Conservation (phyloP, 1,140 invertebrate genomes). For the Drosophila parabipectinata region DNA sequence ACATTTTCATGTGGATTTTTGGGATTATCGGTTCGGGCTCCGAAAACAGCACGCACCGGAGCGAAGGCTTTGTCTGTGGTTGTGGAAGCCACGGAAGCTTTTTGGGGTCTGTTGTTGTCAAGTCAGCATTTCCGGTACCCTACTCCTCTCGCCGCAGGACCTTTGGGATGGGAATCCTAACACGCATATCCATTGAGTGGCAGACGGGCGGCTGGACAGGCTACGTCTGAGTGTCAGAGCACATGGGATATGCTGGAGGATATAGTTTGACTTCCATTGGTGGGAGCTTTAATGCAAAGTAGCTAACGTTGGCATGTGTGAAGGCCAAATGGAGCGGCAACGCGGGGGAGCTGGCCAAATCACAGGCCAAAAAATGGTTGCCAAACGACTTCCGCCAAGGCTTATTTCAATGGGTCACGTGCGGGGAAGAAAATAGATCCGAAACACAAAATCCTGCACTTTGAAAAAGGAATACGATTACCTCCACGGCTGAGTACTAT, state of each 20-base stretch:
- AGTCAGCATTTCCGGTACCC: conserved; percentile 50
- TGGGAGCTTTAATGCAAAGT: conserved; percentile 49
- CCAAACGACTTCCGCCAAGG: conserved; percentile 44
- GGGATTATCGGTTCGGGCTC: conserved; percentile 44
- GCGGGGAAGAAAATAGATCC: conserved; percentile 29
- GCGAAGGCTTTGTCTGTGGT: conserved; percentile 21
- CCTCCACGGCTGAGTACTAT: not conserved
- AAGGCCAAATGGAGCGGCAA: not conserved
- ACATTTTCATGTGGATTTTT: conserved; percentile 53
- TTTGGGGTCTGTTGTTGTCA: conserved; percentile 44
- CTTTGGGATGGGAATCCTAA: conserved; percentile 11
- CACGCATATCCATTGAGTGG: conserved; percentile 31
- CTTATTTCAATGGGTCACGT: conserved; percentile 45
- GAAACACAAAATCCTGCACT: conserved; percentile 14
- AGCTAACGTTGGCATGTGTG: conserved; percentile 36
- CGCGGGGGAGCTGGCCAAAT: conserved; percentile 12
- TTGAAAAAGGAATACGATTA: not conserved
- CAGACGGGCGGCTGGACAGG: conserved; percentile 21
- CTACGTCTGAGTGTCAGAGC: conserved; percentile 16
- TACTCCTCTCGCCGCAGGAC: not conserved
- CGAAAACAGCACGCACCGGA: conserved; percentile 23
- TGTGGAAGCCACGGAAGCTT: conserved; percentile 32
- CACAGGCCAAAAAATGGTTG: conserved; percentile 32
- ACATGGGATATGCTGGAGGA: conserved; percentile 5
- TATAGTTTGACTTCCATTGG: conserved; percentile 5